Evolutionary conservation across 2,888 invertebrate species (phyloP).

Genomic region (Elmis aenea): DNA sequence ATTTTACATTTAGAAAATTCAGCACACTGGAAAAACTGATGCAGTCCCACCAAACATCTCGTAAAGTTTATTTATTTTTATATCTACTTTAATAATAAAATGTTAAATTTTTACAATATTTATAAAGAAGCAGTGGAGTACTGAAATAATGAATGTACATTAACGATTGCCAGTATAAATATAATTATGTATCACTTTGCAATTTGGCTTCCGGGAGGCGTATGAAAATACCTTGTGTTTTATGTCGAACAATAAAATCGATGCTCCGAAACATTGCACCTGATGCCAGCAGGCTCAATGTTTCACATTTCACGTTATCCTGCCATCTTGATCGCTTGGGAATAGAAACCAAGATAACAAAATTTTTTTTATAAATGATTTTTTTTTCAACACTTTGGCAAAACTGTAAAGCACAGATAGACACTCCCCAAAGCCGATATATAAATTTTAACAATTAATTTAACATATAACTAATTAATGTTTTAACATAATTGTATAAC

Average conservation of each 20-base stretch:
- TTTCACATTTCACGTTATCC: constrained; percentile 13
- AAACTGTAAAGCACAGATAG: no score
- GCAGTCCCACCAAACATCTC: constrained; percentile 33
- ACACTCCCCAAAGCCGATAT: no score
- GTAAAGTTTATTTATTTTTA: constrained; percentile 13
- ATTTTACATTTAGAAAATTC: constrained; percentile 22
- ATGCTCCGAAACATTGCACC: no score
- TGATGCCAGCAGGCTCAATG: constrained; percentile 25
- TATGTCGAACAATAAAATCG: no score
- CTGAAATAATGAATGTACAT: constrained; percentile 26
- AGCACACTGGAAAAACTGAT: constrained; percentile 34
- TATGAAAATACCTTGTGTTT: constrained; percentile 29
- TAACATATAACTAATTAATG: no score
- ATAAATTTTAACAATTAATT: no score
- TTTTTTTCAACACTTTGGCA: no score
- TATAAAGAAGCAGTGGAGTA: constrained; percentile 33
- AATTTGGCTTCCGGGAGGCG: constrained; percentile 36
- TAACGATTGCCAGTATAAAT: constrained; percentile 41
- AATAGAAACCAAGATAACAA: constrained; percentile 41
- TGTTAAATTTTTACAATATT: constrained; percentile 11
- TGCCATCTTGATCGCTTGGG: constrained; percentile 38
- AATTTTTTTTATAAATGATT: no score
- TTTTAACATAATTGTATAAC: no score
- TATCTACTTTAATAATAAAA: constrained; percentile 13
- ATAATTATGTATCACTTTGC: constrained; percentile 42